Conservation (phyloP, 2,797 vertebrate genomes). For the Pipistrellus kuhlii region DNA sequence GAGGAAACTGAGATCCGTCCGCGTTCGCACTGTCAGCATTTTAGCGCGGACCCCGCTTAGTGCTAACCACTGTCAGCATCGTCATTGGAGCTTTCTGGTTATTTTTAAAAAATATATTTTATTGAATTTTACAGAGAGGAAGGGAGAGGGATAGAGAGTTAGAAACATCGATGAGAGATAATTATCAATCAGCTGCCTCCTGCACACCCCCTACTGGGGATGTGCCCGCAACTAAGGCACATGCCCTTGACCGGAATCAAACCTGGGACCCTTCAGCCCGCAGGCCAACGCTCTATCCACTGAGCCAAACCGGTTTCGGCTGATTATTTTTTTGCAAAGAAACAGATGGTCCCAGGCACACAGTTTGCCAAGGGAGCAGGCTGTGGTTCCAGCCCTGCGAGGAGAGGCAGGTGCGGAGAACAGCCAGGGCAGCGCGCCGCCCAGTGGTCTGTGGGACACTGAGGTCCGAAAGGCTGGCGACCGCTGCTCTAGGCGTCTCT, state of each 20-base stretch:
- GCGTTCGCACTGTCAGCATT: not conserved
- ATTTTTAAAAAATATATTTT: not conserved
- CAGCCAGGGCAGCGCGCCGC: too few species aligned
- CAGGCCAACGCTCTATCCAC: too few species aligned
- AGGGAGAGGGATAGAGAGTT: too few species aligned
- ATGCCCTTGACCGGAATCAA: too few species aligned
- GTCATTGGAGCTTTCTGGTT: not conserved
- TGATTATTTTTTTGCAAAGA: not conserved
- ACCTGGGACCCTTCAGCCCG: too few species aligned
- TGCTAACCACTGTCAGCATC: not conserved
- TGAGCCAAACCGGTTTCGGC: not conserved
- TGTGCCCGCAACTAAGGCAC: too few species aligned
- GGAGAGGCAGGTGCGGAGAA: rapidly evolving
- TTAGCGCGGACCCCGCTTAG: not conserved
- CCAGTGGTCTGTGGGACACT: too few species aligned
- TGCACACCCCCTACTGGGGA: too few species aligned
- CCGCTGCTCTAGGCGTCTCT: not conserved
- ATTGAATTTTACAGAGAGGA: too few species aligned
- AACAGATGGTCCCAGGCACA: not conserved
- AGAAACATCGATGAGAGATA: too few species aligned
- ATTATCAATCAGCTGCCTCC: too few species aligned
- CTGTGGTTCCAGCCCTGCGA: not conserved
- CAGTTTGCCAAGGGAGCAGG: not conserved
- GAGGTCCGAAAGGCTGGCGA: too few species aligned
- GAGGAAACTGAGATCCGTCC: not conserved